Evolutionary conservation across 1,140 invertebrate species (phyloP).

Genomic region (Drosophila arawakana): DNA sequence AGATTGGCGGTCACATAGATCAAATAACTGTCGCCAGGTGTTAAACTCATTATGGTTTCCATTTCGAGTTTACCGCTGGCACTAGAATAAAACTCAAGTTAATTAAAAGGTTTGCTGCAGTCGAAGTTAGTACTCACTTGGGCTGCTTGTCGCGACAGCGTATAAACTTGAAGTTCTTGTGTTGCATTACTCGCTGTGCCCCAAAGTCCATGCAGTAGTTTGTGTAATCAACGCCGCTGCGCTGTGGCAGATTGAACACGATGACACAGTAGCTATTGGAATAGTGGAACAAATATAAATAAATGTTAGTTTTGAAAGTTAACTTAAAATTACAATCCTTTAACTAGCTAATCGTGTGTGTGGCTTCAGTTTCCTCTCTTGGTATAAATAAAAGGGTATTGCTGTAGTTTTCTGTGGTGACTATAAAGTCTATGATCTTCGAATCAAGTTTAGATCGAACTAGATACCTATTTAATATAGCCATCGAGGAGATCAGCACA

Average conservation of each 20-base stretch:
- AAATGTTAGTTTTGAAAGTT: no score
- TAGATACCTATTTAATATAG: no score
- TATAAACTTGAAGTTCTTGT: constrained; percentile 74
- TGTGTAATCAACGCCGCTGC: constrained; percentile 73
- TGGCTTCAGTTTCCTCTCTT: no score
- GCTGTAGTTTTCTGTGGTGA: no score
- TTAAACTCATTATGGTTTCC: constrained; percentile 73
- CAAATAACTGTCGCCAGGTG: constrained; percentile 74
- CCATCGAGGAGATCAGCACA: no score
- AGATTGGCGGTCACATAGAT: constrained; percentile 81
- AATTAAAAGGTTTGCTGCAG: not conserved
- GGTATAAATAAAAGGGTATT: no score
- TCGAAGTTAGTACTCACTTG: constrained; percentile 44
- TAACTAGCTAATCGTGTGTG: no score
- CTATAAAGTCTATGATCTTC: no score
- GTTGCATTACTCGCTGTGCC: constrained; percentile 61
- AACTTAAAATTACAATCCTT: no score
- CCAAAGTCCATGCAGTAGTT: constrained; percentile 83
- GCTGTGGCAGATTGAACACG: constrained; percentile 79
- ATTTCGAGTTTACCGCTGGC: constrained; percentile 69
- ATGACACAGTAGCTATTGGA: constrained; percentile 77
- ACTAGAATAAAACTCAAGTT: constrained; percentile 2
- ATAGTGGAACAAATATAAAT: no score
- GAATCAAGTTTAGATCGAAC: no score
- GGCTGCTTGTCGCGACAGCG: constrained; percentile 66